phyloP scores from a whole-genome alignment of 1,140 invertebrate genomes.

The Mylabris phalerata region DNA sequence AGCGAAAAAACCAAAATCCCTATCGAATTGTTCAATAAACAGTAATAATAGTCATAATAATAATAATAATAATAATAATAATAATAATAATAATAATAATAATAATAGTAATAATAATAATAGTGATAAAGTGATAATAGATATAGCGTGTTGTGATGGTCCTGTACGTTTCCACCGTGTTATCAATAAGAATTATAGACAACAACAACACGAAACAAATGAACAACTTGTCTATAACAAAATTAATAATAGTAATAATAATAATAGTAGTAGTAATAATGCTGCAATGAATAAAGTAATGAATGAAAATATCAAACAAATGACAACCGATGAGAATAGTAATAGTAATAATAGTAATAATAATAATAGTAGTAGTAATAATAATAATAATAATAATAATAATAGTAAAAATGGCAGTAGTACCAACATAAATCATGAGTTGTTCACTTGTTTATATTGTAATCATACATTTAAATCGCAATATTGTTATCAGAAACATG shows the following conservation, averaged over 20 bases:
- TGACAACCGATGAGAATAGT: slow-evolving; percentile 33
- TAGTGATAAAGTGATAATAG: slow-evolving; percentile 56
- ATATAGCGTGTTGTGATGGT: slow-evolving; percentile 81
- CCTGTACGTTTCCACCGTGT: slow-evolving; percentile 76
- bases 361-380: too few relatives aligned
- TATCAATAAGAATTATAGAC: slow-evolving; percentile 65
- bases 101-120: slow-evolving; percentile 18
- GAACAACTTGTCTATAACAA: too few relatives aligned
- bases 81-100: slow-evolving; percentile 16
- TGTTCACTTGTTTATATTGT: slow-evolving; percentile 69
- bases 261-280: slow-evolving; percentile 31
- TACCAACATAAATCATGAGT: slow-evolving; percentile 23
- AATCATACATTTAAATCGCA: slow-evolving; percentile 75
- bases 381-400: too few relatives aligned
- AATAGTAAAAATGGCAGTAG: too few relatives aligned
- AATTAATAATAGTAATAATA: not conserved
- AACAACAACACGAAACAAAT: not conserved
- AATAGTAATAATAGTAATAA: slow-evolving; percentile 21
- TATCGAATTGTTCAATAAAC: not conserved
- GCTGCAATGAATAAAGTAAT: slow-evolving; percentile 44
- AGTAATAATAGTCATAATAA: slow-evolving; percentile 10
- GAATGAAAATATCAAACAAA: slow-evolving; percentile 43
- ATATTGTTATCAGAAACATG: slow-evolving; percentile 76
- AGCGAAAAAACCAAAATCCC: slow-evolving; percentile 11
- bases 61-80: not conserved